These are phyloP conservation scores for Lasioglossum figueresi DNA, from an alignment of 2,888 invertebrate genomes.

Conservation along the genomic window DNA sequence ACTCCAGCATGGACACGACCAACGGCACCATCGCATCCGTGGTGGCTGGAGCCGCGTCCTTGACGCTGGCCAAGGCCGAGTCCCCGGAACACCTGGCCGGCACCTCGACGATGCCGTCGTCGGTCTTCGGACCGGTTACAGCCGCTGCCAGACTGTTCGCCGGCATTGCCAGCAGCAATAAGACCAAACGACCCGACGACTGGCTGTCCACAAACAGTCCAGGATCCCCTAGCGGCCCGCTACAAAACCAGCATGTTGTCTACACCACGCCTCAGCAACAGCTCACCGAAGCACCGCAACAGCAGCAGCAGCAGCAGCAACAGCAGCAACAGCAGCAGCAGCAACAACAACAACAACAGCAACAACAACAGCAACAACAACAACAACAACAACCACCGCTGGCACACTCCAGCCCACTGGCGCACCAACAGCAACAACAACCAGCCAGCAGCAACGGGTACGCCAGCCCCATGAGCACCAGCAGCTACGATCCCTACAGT, in stretches of 20 bases:
- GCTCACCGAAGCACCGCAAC: slow-evolving; percentile 70
- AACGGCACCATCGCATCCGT: slow-evolving; percentile 65
- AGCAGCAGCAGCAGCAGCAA: slow-evolving; percentile 57
- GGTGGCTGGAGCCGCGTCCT: slow-evolving; percentile 66
- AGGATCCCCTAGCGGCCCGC: slow-evolving; percentile 83
- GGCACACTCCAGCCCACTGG: slow-evolving; percentile 72
- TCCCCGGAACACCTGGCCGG: slow-evolving; percentile 84
- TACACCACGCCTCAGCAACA: slow-evolving; percentile 83
- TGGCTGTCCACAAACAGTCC: slow-evolving; percentile 88
- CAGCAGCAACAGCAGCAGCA: slow-evolving; percentile 83
- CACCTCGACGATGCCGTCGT: slow-evolving; percentile 81
- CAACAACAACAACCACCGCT: slow-evolving; percentile 70
- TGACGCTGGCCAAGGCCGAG: slow-evolving; percentile 82
- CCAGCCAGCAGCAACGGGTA: slow-evolving; percentile 89
- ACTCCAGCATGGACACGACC: slow-evolving; percentile 78
- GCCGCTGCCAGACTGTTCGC: slow-evolving; percentile 80
- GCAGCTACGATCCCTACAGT: slow-evolving; percentile 96
- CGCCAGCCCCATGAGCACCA: slow-evolving; percentile 93
- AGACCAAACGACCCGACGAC: slow-evolving; percentile 86
- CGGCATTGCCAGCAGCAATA: slow-evolving; percentile 83
- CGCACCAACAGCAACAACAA: slow-evolving; percentile 68
- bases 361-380: slow-evolving; percentile 67
- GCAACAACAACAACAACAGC: slow-evolving; percentile 84
- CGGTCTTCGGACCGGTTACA: slow-evolving; percentile 77
- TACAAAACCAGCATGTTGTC: slow-evolving; percentile 86